These are phyloP conservation scores for Bos taurus DNA, from an alignment of 2,113 vertebrate genomes.

Conservation along the genomic window ARS-UCD2.0 NC_037357.1:26959001-26959500, in stretches of 20 bases:
- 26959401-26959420: slow-evolving; percentile 11
- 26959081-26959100: not conserved
- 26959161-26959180: not conserved
- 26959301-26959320: not conserved
- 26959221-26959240: not conserved
- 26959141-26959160: not conserved
- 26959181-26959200: not conserved
- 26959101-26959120: not conserved
- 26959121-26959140: not conserved
- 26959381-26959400: not conserved
- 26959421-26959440: not conserved
- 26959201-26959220: not conserved
- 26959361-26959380: not conserved
- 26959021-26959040: not conserved
- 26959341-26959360: not conserved
- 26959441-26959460: not conserved
- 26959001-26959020: not conserved
- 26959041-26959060: not conserved
- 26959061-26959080: not conserved
- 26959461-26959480: not conserved
- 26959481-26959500: not conserved
- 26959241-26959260: not conserved
- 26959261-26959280: not conserved
- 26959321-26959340: not conserved
- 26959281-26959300: not conserved